Evolutionary conservation across 1,140 invertebrate genomes (phyloP).

Genomic region (Lanistes nyassanus): DNA sequence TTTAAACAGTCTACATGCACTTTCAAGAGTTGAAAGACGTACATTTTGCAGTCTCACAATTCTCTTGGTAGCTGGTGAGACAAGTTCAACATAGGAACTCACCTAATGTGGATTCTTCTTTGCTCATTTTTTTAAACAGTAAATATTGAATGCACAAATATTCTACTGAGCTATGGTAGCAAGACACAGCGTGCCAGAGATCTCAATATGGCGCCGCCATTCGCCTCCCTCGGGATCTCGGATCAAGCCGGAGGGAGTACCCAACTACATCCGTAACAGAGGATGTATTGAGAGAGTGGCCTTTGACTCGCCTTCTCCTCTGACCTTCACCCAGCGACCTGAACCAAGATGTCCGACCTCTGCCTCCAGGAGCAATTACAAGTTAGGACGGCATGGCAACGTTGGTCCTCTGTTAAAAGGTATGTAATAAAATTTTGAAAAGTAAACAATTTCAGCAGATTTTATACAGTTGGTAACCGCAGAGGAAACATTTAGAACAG

Average conservation of each 20-base stretch:
- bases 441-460: no score
- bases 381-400: conserved; percentile 42
- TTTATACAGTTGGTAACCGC: no score
- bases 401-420: conserved; percentile 48
- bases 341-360: conserved; percentile 49
- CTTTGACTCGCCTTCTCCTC: conserved; percentile 29
- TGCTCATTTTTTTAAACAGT: no score
- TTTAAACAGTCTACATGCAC: no score
- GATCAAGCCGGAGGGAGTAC: conserved; percentile 47
- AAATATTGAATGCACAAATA: no score
- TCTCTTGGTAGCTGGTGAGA: no score
- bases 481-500: no score
- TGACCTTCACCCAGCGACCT: conserved; percentile 33
- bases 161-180: neutral
- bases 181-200: conserved; percentile 29
- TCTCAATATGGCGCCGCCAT: conserved; percentile 33
- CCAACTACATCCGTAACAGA: conserved; percentile 38
- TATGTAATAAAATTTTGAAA: no score
- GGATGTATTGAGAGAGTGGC: conserved; percentile 44
- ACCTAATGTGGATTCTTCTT: no score
- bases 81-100: no score
- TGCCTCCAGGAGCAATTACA: conserved; percentile 42
- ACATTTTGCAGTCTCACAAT: no score
- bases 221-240: conserved; percentile 41
- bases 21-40: no score